Evolutionary conservation across 2,888 invertebrate species (phyloP).

Genomic region (Thyatira batis): DNA sequence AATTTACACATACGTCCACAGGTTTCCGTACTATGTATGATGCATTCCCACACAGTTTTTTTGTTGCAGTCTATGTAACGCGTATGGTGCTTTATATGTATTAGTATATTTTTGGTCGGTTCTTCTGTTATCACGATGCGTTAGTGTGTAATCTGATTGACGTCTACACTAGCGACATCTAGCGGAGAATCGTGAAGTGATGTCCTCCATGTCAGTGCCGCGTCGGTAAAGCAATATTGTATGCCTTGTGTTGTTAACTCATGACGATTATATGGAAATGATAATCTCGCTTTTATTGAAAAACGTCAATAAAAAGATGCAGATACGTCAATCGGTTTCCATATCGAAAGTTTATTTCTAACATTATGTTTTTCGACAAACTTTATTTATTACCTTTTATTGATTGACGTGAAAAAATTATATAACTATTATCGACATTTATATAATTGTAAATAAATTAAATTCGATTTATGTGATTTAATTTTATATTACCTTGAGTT

Average conservation of each 20-base stretch:
- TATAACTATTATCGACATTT: conserved; percentile 12
- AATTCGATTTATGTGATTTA: conserved; percentile 65
- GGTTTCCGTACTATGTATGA: conserved; percentile 30
- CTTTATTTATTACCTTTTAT: background rate
- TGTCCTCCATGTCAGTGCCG: conserved; percentile 12
- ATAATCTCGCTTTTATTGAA: conserved; percentile 57
- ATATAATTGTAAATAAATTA: conserved; percentile 68
- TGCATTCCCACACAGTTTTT: conserved; percentile 40
- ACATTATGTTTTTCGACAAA: conserved; percentile 19
- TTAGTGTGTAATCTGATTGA: no score
- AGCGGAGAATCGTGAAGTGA: background rate
- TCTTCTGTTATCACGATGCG: conserved; percentile 6
- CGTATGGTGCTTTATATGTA: conserved; percentile 72
- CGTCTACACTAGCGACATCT: background rate
- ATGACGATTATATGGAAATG: conserved; percentile 37
- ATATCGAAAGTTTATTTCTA: conserved; percentile 17
- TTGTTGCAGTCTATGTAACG: conserved; percentile 65
- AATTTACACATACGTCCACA: conserved; percentile 64
- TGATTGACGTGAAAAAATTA: conserved; percentile 16
- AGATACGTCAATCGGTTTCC: conserved; percentile 37
- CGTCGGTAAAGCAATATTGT: conserved; percentile 54
- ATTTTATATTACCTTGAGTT: conserved; percentile 55
- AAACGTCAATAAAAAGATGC: conserved; percentile 42
- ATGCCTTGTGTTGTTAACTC: conserved; percentile 34
- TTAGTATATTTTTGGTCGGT: conserved; percentile 39